Base-by-base conservation (phyloP, 2,113 vertebrate species). In the Cheilinus undulatus region DNA sequence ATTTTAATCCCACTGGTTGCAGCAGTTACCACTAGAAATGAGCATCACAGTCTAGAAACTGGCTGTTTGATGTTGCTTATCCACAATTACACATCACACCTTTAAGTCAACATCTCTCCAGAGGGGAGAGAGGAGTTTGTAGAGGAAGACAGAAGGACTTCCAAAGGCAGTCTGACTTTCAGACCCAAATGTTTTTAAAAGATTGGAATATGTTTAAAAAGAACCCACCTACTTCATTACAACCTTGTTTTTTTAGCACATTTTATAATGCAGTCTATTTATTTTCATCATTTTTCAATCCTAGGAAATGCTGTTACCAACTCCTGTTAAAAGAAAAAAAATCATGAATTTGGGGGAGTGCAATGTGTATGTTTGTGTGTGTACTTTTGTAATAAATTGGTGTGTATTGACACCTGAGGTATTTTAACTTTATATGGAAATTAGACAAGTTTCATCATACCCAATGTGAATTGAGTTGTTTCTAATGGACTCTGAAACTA, bases 171-270 rank as follows among this genome's bases (percentile, higher is more conserved):
- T n/a, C n/a, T n/a, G n/a, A n/a, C n/a, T n/a, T n/a, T n/a, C n/a
- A n/a, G n/a, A n/a, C n/a, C n/a, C n/a, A n/a, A n/a, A n/a, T n/a
- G n/a, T n/a, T n/a, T n/a, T n/a, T n/a, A n/a, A n/a, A n/a, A n/a
- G n/a, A n/a, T n/a, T n/a, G n/a, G n/a, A n/a, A 61, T 71, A 69
- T 76, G 53, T 80, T 81, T 82, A 64, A 82, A 78, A 34, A 49
- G 51, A 12, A 50, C 22, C 38, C 24, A 53, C 40, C 59, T 78
- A 42, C 63, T 38, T 63, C 36, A 11, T 56, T 3, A 26, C 84
- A 73, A 53, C 68, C 34, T 42, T 49, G 74, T 69, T 78, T 78
- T 78, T 78, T 86, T 78, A 78, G 48, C 78, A 69, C 67, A 36
- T 60, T 76, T 73, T 64, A 71, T 19, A 75, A 58, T 73, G 52